Evolutionary conservation across 2,113 vertebrate genomes (phyloP), one percentile per base, ranked within the genome.

Genomic region (Sylvicapra grimmia): DNA sequence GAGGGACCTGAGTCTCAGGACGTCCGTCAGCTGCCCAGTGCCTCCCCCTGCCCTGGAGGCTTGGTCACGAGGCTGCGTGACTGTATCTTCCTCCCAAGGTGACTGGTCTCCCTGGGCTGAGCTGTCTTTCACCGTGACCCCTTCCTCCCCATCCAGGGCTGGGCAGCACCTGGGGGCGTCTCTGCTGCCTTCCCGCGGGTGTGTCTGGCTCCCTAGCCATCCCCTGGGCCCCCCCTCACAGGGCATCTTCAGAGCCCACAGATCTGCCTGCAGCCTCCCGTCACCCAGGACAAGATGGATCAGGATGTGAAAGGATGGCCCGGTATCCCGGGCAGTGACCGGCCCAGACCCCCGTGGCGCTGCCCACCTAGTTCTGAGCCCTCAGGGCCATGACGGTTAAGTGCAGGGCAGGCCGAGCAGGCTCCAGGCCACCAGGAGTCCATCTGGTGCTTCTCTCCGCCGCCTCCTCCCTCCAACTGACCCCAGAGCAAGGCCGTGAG

Each of bases 11-110:
- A n/a, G 58, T 7, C 31, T n/a, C 31, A 7, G 31, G 15, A 14
- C 0, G 0, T 5, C 8, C 3, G 0, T 4, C 3, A 12, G 33
- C 11, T 4, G 29, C 13, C 51, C 9, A 0, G 1, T 0, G 36
- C 21, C 53, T 3, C 3, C 19, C 1, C 0, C 1, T 40, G 36
- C 54, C 5, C 6, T 2, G 15, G n/a, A 44, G 36, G 25, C 40
- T 49, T 0, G 2, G 29, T 1, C 0, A 2, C 1, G 0, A 47
- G 59, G 9, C 25, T 2, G 3, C 3, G 13, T 6, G 68, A 27
- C 31, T 2, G 4, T 9, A 8, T 12, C 36, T 59, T 25, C 36
- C 21, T 44, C 90, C 36, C 61, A 2, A 49, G 15, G n/a, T 18
- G 10, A 2, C 29, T 54, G 29, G 33, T 23, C 49, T 80, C 33